Percentiles rank a stretch among this genome's conserved stretches.
Evolutionary conservation across 2,797 vertebrate genomes (phyloP).

Genomic region (Rhincodon typus): DNA sequence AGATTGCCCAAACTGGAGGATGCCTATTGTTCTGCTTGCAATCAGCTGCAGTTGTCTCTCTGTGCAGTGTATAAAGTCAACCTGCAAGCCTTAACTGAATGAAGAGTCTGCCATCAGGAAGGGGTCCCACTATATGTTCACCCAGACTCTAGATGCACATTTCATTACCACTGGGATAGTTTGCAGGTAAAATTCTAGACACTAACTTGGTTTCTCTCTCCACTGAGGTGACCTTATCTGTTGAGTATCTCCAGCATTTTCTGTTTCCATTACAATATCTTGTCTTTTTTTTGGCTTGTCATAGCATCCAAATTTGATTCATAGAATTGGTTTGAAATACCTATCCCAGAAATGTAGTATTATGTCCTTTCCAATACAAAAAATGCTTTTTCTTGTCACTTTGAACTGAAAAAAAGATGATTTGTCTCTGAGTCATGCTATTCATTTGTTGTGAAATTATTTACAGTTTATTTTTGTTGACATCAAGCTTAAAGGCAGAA

Average conservation of each 20-base stretch:
- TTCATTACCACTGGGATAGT: no score
- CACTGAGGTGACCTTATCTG: neutral
- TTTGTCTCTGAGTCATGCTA: neutral
- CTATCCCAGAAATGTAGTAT: neutral
- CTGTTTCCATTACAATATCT: neutral
- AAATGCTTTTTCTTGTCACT: neutral
- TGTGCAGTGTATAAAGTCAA: no score
- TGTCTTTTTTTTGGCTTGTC: neutral
- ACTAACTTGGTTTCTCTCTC: no score
- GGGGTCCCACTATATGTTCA: no score
- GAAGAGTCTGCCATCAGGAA: no score
- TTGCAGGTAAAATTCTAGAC: no score
- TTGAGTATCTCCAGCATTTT: neutral
- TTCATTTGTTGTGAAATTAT: neutral
- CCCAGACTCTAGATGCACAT: no score
- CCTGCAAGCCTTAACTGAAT: no score
- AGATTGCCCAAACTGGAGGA: no score
- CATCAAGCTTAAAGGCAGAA: neutral
- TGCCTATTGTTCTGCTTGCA: no score
- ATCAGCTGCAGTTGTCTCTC: no score
- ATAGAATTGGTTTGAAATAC: neutral
- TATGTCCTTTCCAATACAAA: neutral
- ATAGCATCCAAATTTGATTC: neutral
- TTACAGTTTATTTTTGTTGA: neutral
- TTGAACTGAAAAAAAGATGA: neutral